A percentile compares a stretch with the other conserved stretches of the same genome.
phyloP scores from a whole-genome alignment of 2,113 vertebrate species.

The Barbus barbus region DNA sequence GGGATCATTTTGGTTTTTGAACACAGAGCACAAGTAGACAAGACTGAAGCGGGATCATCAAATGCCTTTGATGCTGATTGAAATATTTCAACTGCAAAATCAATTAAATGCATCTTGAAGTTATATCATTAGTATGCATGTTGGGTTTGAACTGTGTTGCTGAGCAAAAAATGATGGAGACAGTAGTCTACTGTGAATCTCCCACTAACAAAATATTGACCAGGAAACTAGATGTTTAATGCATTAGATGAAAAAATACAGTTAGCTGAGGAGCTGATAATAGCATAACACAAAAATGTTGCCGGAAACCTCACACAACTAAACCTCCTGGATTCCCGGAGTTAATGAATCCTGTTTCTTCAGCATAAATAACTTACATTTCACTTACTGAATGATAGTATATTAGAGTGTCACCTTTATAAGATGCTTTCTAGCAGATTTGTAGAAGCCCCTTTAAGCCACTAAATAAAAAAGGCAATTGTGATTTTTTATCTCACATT shows the following conservation, averaged over 20 bases:
- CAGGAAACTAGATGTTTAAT: not conserved
- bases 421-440: not conserved
- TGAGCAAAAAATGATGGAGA: not conserved
- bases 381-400: not conserved
- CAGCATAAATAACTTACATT: not conserved
- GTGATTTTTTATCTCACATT: too few relatives aligned
- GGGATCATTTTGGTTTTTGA: conserved; percentile 56
- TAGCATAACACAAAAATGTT: not conserved
- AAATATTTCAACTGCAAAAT: conserved; percentile 64
- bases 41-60: conserved; percentile 3
- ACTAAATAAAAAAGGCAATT: too few relatives aligned
- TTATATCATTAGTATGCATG: conserved; percentile 38
- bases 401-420: not conserved
- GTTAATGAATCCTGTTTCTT: not conserved
- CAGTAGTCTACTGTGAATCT: not conserved
- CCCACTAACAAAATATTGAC: not conserved
- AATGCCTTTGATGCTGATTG: conserved; percentile 41
- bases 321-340: not conserved
- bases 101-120: conserved; percentile 57
- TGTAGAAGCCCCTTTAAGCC: not conserved
- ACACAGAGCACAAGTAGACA: conserved; percentile 56
- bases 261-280: not conserved
- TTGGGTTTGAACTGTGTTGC: not conserved
- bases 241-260: not conserved
- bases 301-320: not conserved